Evolutionary conservation across 2,888 invertebrate genomes (phyloP).

Genomic region (Nomada hirtipes): DNA sequence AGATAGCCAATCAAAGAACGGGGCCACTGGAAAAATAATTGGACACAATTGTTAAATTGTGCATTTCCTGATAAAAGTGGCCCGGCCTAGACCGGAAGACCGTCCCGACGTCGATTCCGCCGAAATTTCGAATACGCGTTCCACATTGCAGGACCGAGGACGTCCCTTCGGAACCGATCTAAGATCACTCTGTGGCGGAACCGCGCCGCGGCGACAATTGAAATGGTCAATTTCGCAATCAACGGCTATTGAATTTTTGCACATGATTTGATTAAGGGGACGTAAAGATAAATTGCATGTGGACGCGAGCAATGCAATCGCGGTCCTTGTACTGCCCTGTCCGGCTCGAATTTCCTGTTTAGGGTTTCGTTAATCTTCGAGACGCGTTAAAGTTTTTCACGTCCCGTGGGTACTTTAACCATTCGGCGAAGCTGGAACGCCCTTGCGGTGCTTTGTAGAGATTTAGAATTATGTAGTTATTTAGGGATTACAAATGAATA

Average conservation of each 20-base stretch:
- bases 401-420: no score
- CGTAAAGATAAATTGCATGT: background rate
- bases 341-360: no score
- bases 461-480: no score
- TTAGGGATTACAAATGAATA: no score
- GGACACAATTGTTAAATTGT: slow-evolving; percentile 81
- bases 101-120: slow-evolving; percentile 58
- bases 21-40: slow-evolving; percentile 79
- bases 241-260: background rate
- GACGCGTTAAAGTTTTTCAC: no score
- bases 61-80: slow-evolving; percentile 79
- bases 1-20: slow-evolving; percentile 74
- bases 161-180: background rate
- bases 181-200: no score
- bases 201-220: background rate
- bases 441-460: no score
- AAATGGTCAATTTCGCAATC: background rate
- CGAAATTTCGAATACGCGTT: slow-evolving; percentile 58
- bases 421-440: no score
- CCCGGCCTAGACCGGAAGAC: slow-evolving; percentile 63
- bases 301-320: no score
- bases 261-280: background rate
- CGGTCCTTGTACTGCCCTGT: no score
- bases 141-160: no score
- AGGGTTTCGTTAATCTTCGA: no score